A percentile compares a stretch with the other conserved stretches of the same genome.
These are phyloP conservation scores for Patiria pectinifera DNA, from an alignment of 53 echinoderm and acorn worm species.

Conservation along the genomic window DNA sequence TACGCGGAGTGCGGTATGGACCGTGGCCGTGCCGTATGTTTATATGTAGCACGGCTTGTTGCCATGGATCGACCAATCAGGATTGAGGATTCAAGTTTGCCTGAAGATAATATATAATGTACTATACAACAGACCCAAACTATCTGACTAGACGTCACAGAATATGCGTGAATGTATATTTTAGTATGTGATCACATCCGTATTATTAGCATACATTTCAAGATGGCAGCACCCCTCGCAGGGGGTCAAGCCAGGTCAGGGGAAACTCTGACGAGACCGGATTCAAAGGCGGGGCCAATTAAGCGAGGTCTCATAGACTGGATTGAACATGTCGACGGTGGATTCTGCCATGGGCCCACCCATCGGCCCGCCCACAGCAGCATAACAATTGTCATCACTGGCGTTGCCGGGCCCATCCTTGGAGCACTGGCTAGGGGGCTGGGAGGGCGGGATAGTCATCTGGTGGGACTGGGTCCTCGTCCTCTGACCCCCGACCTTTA, in stretches of 20 bases:
- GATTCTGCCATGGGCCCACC: neutral
- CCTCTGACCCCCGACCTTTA: neutral
- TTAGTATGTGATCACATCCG: too few relatives aligned
- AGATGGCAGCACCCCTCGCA: too few relatives aligned
- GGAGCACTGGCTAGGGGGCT: neutral
- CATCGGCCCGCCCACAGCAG: neutral
- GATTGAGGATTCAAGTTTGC: too few relatives aligned
- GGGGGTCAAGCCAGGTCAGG: neutral
- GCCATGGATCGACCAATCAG: too few relatives aligned
- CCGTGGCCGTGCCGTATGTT: too few relatives aligned
- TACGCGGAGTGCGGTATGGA: too few relatives aligned
- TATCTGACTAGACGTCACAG: too few relatives aligned
- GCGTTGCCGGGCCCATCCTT: neutral
- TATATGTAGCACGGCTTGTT: too few relatives aligned
- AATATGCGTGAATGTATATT: too few relatives aligned
- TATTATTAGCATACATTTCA: too few relatives aligned
- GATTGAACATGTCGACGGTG: constrained; percentile 1
- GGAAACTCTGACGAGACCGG: constrained; percentile 25
- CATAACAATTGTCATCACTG: neutral
- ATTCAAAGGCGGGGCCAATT: neutral
- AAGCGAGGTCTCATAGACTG: constrained; percentile 22
- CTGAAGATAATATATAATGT: too few relatives aligned
- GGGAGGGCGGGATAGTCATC: neutral
- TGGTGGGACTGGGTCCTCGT: neutral
- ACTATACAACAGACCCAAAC: too few relatives aligned